Conservation (phyloP, 2,888 invertebrate genomes). For the Tetheella fluctuosa region DNA sequence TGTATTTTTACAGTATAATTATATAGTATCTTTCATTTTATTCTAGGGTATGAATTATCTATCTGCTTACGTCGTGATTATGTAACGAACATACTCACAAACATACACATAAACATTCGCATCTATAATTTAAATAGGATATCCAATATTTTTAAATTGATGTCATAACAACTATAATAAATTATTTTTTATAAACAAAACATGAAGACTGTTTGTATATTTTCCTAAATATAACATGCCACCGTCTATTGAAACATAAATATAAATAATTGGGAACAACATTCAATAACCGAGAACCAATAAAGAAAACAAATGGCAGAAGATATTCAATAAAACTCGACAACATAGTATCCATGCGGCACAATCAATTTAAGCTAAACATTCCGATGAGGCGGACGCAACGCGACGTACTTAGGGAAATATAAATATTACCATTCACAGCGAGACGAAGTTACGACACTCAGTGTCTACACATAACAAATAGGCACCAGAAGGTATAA, state of each 20-base stretch:
- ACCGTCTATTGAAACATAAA: neutral
- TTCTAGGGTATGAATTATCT: no score
- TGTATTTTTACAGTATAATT: no score
- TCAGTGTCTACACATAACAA: neutral
- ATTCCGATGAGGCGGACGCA: neutral
- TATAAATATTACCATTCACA: conserved; percentile 3
- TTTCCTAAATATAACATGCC: neutral
- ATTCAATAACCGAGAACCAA: conserved; percentile 1
- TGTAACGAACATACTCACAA: no score
- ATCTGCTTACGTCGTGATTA: no score
- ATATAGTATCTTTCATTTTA: no score
- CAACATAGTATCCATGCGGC: neutral
- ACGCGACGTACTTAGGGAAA: neutral
- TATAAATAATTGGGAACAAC: conserved; percentile 5
- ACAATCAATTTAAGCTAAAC: neutral
- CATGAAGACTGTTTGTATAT: neutral
- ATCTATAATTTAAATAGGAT: no score
- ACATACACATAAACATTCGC: no score
- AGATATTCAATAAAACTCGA: conserved; percentile 6
- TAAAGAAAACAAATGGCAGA: neutral
- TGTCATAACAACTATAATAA: no score
- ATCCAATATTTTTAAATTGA: no score
- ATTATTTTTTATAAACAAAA: no score
- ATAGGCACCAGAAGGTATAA: neutral
- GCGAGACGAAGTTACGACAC: neutral